Evolutionary conservation across 2,888 invertebrate species (phyloP).

Genomic region (Lobophora halterata): DNA sequence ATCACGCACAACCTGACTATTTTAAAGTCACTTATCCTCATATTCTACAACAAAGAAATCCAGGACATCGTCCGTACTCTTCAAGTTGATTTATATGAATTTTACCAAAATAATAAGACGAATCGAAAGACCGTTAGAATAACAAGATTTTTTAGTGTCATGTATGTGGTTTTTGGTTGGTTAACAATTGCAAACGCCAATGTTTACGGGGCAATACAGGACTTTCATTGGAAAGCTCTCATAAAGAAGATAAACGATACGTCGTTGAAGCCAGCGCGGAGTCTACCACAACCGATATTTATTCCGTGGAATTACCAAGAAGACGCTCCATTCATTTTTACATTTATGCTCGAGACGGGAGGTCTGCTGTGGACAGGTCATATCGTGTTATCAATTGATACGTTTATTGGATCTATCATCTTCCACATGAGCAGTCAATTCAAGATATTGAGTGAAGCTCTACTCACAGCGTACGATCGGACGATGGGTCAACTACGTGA

Average conservation of each 20-base stretch:
- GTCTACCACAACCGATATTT: slow-evolving; percentile 67
- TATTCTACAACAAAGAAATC: slow-evolving; percentile 63
- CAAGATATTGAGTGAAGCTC: slow-evolving; percentile 58
- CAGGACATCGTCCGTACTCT: slow-evolving; percentile 65
- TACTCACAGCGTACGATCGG: slow-evolving; percentile 61
- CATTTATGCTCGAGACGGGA: slow-evolving; percentile 62
- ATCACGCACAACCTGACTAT: slow-evolving; percentile 70
- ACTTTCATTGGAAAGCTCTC: slow-evolving; percentile 59
- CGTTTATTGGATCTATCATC: slow-evolving; percentile 68
- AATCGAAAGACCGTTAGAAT: slow-evolving; percentile 53
- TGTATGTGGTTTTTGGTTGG: slow-evolving; percentile 71
- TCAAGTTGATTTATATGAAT: slow-evolving; percentile 58
- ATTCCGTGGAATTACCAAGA: slow-evolving; percentile 72
- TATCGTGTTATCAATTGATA: slow-evolving; percentile 71
- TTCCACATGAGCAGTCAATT: slow-evolving; percentile 72
- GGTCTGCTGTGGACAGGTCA: slow-evolving; percentile 74
- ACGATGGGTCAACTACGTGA: slow-evolving; percentile 45
- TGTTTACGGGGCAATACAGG: slow-evolving; percentile 63
- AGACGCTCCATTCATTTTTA: slow-evolving; percentile 57
- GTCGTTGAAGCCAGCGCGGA: slow-evolving; percentile 46
- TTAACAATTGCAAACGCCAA: slow-evolving; percentile 65
- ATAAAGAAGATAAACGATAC: slow-evolving; percentile 52
- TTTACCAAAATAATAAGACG: slow-evolving; percentile 59
- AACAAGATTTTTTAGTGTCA: slow-evolving; percentile 55
- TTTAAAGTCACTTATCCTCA: slow-evolving; percentile 67